Evolutionary conservation across 2,888 invertebrate species (phyloP), one percentile per base, ranked within the genome.

Genomic region (Aspidiotus destructor): DNA sequence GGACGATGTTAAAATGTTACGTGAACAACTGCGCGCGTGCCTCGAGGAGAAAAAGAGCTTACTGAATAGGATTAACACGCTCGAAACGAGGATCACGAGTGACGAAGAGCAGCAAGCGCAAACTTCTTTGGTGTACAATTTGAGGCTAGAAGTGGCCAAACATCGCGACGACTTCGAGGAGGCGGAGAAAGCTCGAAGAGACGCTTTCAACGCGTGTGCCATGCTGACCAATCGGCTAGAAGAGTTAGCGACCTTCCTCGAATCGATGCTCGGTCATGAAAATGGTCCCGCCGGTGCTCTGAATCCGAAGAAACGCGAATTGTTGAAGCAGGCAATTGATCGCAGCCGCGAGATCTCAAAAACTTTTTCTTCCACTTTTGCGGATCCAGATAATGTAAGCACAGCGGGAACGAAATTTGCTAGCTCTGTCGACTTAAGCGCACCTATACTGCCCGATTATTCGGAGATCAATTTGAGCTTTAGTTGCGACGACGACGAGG

Each of bases 231-330:
- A 79, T 7, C 80, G 86, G 48, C 77, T 86, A 62, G 85, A 86
- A 76, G 86, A 86, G 73, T 76, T 86, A 70, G 83, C 86, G 0
- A 80, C 81, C 73, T 86, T 86, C 75, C 77, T 86, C 72, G 84
- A 85, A 17, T 61, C 69, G 54, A 15, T 69, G 48, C 48, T 69
- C 44, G 54, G 41, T 17, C 57, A 57, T 61, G 65, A 52, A 13
- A 28, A 28, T 28, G 28, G 28, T 28, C 28, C 28, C 28, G 57
- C 17, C 40, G 70, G 70, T n/a, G 70, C 69, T 10, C 69, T 83
- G 61, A 82, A 81, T 0, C 77, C 77, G 3, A 80, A 81, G 69
- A 78, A 81, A 70, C 79, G 81, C n/a, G 77, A 77, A 62, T 79
- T 79, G 13, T 77, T 84, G 72, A 79, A 81, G n/a, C 79, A 80